phyloP scores from a whole-genome alignment of 2,113 vertebrate genomes.

The Odontesthes bonariensis region DNA sequence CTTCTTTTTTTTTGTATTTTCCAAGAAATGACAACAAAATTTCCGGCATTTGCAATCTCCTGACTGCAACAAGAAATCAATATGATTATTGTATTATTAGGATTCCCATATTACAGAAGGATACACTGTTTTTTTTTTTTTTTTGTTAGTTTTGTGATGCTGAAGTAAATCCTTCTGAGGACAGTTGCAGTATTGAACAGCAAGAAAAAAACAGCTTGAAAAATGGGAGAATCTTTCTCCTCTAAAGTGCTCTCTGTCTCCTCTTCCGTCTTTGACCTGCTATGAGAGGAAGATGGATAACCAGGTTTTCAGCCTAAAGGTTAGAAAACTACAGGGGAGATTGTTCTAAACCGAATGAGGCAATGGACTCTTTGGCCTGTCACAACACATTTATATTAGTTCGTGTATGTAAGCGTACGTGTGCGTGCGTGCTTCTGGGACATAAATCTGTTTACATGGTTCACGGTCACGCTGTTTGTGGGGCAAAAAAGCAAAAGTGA shows the following conservation, averaged over 20 bases:
- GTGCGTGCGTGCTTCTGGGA: background rate
- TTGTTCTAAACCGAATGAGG: slow-evolving; percentile 20
- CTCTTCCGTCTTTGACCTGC: background rate
- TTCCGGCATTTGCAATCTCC: background rate
- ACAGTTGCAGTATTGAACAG: background rate
- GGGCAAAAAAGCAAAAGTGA: background rate
- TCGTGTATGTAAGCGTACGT: background rate
- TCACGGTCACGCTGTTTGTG: background rate
- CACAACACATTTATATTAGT: slow-evolving; percentile 14
- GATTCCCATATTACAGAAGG: background rate
- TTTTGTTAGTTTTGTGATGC: too few species aligned
- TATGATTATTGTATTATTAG: slow-evolving; percentile 6
- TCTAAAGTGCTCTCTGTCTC: background rate
- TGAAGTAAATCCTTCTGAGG: background rate
- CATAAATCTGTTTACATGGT: slow-evolving; percentile 2
- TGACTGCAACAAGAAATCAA: slow-evolving; percentile 2
- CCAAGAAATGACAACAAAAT: too few species aligned
- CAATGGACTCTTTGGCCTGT: slow-evolving; percentile 14
- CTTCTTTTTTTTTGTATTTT: background rate
- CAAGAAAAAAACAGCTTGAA: background rate
- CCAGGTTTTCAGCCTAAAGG: background rate
- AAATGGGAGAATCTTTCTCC: background rate
- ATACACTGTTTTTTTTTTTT: slow-evolving; percentile 2
- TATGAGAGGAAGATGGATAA: slow-evolving; percentile 40
- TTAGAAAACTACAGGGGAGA: slow-evolving; percentile 20